Percentiles rank a stretch among this genome's conserved stretches.
phyloP scores from a whole-genome alignment of 2,888 invertebrate species.

The Lumbricus terrestris region DNA sequence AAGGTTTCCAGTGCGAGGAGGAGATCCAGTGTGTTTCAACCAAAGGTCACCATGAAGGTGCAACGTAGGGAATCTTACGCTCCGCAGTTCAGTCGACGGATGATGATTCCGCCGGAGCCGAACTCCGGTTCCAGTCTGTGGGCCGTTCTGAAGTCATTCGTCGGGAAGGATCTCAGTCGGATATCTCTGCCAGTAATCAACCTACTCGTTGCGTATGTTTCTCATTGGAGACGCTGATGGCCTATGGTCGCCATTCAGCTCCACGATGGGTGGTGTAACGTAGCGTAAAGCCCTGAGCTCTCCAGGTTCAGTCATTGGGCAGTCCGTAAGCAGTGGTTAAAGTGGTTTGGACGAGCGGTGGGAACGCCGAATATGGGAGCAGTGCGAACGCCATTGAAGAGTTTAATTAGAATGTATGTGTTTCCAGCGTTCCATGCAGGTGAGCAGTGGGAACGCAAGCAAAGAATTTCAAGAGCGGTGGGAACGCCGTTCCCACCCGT shows the following conservation, averaged over 20 bases:
- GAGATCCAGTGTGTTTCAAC: not conserved
- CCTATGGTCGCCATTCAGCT: not conserved
- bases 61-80: not conserved
- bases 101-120: conserved; percentile 79
- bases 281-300: conserved; percentile 60
- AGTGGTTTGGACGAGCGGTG: too few relatives aligned
- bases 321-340: too few relatives aligned
- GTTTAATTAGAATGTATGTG: too few relatives aligned
- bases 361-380: too few relatives aligned
- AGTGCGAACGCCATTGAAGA: too few relatives aligned
- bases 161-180: conserved; percentile 97
- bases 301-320: conserved; percentile 92
- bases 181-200: conserved; percentile 89
- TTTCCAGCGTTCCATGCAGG: too few relatives aligned
- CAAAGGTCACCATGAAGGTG: not conserved
- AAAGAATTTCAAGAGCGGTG: too few relatives aligned
- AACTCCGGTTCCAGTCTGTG: conserved; percentile 83
- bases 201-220: conserved; percentile 74
- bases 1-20: not conserved
- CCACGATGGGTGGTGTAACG: not conserved
- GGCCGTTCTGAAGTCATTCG: conserved; percentile 99
- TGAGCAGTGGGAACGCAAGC: too few relatives aligned
- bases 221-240: not conserved
- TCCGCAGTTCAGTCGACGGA: conserved; percentile 66
- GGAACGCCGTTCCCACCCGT: too few relatives aligned